Base-by-base conservation (phyloP, 92 coral and sea anemone genomes). In the Pocillopora grandis region DNA sequence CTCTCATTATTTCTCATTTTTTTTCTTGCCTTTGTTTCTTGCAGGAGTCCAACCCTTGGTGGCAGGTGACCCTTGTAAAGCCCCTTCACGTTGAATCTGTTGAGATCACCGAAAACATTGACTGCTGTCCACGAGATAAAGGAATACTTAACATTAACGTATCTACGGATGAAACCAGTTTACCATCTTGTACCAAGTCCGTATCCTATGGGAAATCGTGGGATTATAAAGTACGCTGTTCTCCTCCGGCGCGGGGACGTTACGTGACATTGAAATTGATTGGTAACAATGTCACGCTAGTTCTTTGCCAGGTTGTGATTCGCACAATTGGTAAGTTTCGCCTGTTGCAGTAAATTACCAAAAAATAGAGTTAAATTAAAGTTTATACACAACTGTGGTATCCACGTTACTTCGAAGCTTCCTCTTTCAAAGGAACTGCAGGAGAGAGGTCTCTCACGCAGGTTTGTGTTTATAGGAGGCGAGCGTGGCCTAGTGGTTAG, bases 41-140 rank as follows among this genome's bases (percentile, higher is more conserved):
- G 12, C 31, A 80, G 84, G 84, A 80, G 84, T 11, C 57, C 11
- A 80, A 80, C 57, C 84, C 84, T 59, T 80, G 84, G 84, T 80
- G 84, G 84, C 67, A 69, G 59, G 63, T 80, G 6, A 70, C 84
- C 20, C 27, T 80, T 31, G 76, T 55, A 56, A 80, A 56, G 19
- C 31, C 65, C 21, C 72, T 48, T 8, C 37, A 78, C 36, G 82
- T 80, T 68, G 72, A 64, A 78, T 78, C 82, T 3, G 72, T 78
- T 55, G 72, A 63, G 65, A 78, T 78, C 60, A 64, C 61, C 20
- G 62, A 78, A 21, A 65, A 64, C n/a, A 23, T 78, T 21, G 72
- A 64, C n/a, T 80, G 76, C 76, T 80, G 84, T 58, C 35, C 84
- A 57, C 84, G 68, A 27, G 84, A 80, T 56, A 72, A 13, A 23